A percentile compares a stretch with the other conserved stretches of the same genome.
Conservation (phyloP, 2,888 invertebrate genomes). For the Limenitis camilla region DNA sequence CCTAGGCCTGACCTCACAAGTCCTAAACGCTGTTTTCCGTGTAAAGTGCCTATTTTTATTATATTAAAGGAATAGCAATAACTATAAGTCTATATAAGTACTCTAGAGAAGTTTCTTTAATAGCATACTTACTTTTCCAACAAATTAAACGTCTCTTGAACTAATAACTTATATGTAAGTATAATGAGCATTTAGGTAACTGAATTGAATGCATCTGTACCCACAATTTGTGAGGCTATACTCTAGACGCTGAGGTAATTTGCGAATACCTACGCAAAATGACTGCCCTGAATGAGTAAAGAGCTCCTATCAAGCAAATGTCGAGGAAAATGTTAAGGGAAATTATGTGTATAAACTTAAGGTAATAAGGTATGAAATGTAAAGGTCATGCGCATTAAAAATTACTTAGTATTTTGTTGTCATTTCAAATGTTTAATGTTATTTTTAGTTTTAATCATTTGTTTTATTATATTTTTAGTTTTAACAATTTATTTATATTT, state of each 20-base stretch:
- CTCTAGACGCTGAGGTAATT: constrained; percentile 16
- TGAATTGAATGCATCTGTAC: constrained; percentile 26
- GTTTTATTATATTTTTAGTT: too few species aligned
- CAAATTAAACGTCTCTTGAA: background rate
- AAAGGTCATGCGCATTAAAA: background rate
- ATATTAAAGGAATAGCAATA: too few species aligned
- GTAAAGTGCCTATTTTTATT: too few species aligned
- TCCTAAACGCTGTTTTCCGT: too few species aligned
- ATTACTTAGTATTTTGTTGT: too few species aligned
- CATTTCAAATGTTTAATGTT: too few species aligned
- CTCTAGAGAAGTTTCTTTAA: too few species aligned
- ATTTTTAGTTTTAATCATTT: too few species aligned
- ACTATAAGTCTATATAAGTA: too few species aligned
- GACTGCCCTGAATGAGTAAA: constrained; percentile 19
- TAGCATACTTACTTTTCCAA: background rate
- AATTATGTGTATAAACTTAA: constrained; percentile 2
- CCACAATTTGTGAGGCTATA: constrained; percentile 18
- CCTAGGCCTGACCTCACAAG: too few species aligned
- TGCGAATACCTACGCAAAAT: constrained; percentile 18
- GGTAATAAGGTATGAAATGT: background rate
- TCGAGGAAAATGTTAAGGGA: constrained; percentile 1
- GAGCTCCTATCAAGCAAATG: constrained; percentile 12
- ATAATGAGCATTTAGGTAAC: constrained; percentile 4
- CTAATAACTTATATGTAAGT: constrained; percentile 4
- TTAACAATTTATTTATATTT: too few species aligned